Evolutionary conservation across 2,888 invertebrate species (phyloP), one percentile per base, ranked within the genome.

Genomic region (Litoditis marina): DNA sequence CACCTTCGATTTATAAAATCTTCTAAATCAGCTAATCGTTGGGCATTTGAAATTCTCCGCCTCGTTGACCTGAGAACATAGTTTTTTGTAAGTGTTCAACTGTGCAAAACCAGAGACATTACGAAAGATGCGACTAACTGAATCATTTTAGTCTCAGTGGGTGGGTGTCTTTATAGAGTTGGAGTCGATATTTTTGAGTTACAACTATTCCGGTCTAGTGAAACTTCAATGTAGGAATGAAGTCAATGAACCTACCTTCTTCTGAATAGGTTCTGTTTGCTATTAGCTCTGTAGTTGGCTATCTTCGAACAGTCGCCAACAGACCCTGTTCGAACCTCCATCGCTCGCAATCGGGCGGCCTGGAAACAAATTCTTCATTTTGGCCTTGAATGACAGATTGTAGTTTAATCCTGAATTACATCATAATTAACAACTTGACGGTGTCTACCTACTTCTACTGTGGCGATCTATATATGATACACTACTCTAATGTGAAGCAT

Each of bases 1-100:
- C 13, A 72, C 76, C 76, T 69, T 57, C 70, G 62, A 57, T 74
- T 76, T 60, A 76, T 72, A 58, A 74, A 76, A 19, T 74, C 71
- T 47, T 72, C 74, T n/a, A 76, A 63, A 47, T 76, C 76, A 0
- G 76, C 76, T 22, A 76, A 53, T 27, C 76, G 52, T 60, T 76
- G 76, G 16, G 76, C 76, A 55, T 74, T 76, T 22, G 76, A 76
- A 22, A 76, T 72, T 11, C 76, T 61, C 31, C 76, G 50, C 28
- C 76, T 62, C 0, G 76, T 76, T 3, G 76, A 76, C 52, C 76
- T 76, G 44, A 50, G 66, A 53, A n/a, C 13, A 1, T 5, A 16
- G 22, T 28, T 42, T 36, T 34, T 50, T 25, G n/a, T n/a, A n/a
- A n/a, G n/a, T n/a, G n/a, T 49, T 34, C 31, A 28, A 16, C 34